A percentile compares a stretch with the other conserved stretches of the same genome.
phyloP scores from a whole-genome alignment of 2,797 vertebrate genomes.

The Triplophysa yarkandensis region DNA sequence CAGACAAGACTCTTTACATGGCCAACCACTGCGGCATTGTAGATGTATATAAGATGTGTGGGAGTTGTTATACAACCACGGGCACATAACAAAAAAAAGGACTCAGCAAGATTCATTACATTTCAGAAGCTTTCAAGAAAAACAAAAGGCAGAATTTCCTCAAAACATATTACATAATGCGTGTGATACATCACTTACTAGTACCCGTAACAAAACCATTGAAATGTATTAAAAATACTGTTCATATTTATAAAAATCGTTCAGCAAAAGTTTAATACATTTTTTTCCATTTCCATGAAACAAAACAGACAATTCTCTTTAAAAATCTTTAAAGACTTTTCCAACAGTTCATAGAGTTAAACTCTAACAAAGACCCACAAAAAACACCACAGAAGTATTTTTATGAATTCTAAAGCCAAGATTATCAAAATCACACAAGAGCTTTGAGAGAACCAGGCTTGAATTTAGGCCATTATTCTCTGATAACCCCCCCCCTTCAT shows the following conservation, averaged over 20 bases:
- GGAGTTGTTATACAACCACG: slow-evolving; percentile 51
- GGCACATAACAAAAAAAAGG: not conserved
- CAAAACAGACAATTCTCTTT: not conserved
- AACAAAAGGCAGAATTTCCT: not conserved
- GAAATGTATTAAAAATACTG: no score
- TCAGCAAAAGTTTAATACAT: no score
- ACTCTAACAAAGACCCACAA: not conserved
- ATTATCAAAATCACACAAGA: not conserved
- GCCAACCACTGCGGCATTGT: slow-evolving; percentile 42
- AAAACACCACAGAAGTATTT: no score
- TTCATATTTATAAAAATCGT: no score
- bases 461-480: not conserved
- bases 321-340: not conserved
- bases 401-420: not conserved
- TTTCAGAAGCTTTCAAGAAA: not conserved
- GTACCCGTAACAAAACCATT: not conserved
- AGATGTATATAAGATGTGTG: slow-evolving; percentile 37
- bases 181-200: not conserved
- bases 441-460: not conserved
- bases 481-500: not conserved
- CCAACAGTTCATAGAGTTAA: not conserved
- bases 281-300: no score
- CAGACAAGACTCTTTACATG: slow-evolving; percentile 41
- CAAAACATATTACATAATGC: not conserved
- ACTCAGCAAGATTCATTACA: not conserved